Evolutionary conservation across 2,797 vertebrate genomes (phyloP).

Genomic region (Hydrophis major): DNA sequence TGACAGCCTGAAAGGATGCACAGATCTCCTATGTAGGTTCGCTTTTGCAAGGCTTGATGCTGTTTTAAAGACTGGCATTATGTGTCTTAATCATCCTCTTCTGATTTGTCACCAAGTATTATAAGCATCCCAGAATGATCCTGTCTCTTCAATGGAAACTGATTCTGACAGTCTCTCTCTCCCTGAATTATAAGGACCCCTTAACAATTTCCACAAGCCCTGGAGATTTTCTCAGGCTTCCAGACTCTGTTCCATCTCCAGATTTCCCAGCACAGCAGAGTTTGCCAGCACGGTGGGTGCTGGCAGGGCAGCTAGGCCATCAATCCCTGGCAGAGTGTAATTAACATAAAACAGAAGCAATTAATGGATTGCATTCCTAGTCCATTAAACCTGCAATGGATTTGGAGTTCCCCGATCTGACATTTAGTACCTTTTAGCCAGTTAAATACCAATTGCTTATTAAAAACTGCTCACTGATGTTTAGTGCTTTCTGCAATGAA

Average conservation of each 20-base stretch:
- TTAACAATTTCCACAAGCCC: background rate
- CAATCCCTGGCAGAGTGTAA: conserved; percentile 20
- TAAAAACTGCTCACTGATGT: conserved; percentile 38
- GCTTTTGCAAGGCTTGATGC: background rate
- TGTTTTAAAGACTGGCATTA: background rate
- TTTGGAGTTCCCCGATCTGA: conserved; percentile 31
- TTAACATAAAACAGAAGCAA: conserved; percentile 41
- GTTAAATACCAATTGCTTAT: conserved; percentile 47
- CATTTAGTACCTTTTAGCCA: conserved; percentile 48
- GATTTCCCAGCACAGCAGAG: background rate
- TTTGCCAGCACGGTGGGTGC: conserved; percentile 4
- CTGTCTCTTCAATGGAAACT: background rate
- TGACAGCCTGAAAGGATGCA: background rate
- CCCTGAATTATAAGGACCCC: background rate
- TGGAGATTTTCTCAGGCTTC: background rate
- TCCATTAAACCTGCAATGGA: conserved; percentile 29
- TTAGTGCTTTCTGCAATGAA: conserved; percentile 25
- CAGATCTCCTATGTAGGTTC: background rate
- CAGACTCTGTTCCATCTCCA: background rate
- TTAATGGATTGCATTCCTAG: conserved; percentile 39
- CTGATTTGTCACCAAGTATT: background rate
- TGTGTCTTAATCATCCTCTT: background rate
- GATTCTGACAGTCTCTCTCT: background rate
- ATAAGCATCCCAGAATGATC: background rate
- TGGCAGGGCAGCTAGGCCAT: conserved; percentile 8